These are phyloP conservation scores for Platycheirus albimanus DNA, from an alignment of 2,888 invertebrate genomes.

Conservation along the genomic window DNA sequence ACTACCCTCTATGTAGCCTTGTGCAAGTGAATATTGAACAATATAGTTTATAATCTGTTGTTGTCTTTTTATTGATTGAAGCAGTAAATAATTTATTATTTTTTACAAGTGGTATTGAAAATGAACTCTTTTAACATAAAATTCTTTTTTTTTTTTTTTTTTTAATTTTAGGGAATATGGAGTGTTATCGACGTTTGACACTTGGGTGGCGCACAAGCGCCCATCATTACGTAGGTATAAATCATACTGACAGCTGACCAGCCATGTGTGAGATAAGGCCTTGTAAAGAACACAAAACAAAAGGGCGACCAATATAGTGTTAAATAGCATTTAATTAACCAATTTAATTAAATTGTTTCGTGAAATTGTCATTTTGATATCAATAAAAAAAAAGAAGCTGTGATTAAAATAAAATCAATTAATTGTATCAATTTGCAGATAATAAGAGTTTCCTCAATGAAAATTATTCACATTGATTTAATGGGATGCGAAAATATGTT, in stretches of 20 bases:
- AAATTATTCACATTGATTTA: not conserved
- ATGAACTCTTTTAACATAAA: conserved; percentile 42
- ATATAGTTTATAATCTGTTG: conserved; percentile 40
- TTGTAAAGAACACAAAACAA: conserved; percentile 12
- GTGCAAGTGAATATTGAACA: conserved; percentile 17
- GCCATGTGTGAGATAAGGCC: conserved; percentile 39
- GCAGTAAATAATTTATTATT: conserved; percentile 51
- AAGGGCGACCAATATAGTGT: conserved; percentile 29
- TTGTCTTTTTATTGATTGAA: conserved; percentile 52
- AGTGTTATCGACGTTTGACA: conserved; percentile 69
- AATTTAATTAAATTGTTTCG: conserved; percentile 71
- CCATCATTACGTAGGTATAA: conserved; percentile 28
- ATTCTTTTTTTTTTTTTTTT: conserved; percentile 21
- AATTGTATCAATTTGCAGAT: conserved; percentile 39
- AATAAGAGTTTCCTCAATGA: not conserved
- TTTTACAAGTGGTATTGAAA: conserved; percentile 28
- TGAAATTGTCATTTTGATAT: conserved; percentile 61
- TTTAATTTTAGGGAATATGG: conserved; percentile 53
- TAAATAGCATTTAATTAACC: conserved; percentile 67
- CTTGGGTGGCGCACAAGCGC: conserved; percentile 46
- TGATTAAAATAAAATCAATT: conserved; percentile 58
- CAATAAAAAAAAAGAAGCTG: conserved; percentile 25
- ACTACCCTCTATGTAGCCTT: conserved; percentile 51
- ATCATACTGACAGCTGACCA: conserved; percentile 66
- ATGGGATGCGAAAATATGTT: too few relatives aligned